Base-by-base conservation (phyloP, 2,797 vertebrate species). In the Coregonus ussuriensis region DNA sequence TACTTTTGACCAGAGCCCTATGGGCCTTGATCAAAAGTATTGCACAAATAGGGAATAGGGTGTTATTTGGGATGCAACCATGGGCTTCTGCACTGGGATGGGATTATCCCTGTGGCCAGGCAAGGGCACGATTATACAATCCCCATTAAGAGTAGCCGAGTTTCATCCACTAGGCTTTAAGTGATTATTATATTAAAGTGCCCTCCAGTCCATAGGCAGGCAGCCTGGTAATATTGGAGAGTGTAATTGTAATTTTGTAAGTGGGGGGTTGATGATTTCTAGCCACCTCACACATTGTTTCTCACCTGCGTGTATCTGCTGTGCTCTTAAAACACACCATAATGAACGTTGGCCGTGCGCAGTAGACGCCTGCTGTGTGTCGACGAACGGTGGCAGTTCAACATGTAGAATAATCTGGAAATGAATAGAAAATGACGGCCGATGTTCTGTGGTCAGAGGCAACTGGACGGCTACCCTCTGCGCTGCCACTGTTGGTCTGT, bases 181-280 rank as follows among this genome's bases (percentile, higher is more conserved):
- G 67, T 69, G 71, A 83, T 80, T 82, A 78, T 11, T 67, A 59
- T 79, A 74, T 52, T 65, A 72, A 56, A 76, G 66, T 33, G 71
- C 71, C 75, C 37, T 11, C 66, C 33, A 63, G 14, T 9, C 52
- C 35, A 33, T n/a, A 13, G 59, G 21, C 63, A 66, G 7, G 16
- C 9, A 65, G 59, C 15, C 18, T 37, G 33, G 29, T 18, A 75
- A 71, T 76, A 79, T 76, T 75, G 71, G 69, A 66, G 37, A 76
- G 78, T 63, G 59, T 80, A 65, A 78, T 68, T 79, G 52, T 78
- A 52, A 83, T 81, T 84, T 76, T 63, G 77, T 72, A 77, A 81
- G 81, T 79, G 82, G 79, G 35, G 37, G 18, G 59, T 63, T 31
- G 53, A 33, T 70, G 41, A 21, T 41, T 33, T 62, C 74, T 72